phyloP scores from a whole-genome alignment of 2,797 vertebrate species.

The Rhabdomys pumilio region DNA sequence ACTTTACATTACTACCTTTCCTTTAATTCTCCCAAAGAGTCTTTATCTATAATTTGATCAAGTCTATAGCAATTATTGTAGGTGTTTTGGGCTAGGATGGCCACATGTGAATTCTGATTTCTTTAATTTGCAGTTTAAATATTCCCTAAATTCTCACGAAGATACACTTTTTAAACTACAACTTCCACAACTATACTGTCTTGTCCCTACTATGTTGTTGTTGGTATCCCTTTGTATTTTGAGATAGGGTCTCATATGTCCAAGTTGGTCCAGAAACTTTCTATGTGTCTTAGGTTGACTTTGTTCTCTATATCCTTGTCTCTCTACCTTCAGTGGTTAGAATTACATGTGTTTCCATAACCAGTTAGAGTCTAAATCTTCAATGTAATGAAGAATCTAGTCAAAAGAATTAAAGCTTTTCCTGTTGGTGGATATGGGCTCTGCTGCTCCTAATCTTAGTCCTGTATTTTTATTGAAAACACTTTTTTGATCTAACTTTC shows the following conservation, averaged over 20 bases:
- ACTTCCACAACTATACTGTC: background rate
- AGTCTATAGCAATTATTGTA: background rate
- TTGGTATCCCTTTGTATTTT: background rate
- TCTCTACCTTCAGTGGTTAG: background rate
- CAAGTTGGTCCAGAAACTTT: background rate
- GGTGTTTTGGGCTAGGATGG: background rate
- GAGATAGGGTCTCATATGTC: background rate
- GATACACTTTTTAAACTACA: background rate
- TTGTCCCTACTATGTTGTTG: background rate
- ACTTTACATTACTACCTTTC: background rate
- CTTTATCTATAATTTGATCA: background rate
- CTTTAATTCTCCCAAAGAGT: background rate
- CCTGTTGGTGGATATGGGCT: background rate
- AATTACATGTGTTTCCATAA: background rate
- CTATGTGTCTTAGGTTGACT: background rate
- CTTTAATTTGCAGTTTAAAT: background rate
- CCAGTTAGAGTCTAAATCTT: background rate
- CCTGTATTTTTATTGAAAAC: background rate
- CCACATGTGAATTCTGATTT: background rate
- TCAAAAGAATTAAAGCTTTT: background rate
- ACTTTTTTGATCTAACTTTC: background rate
- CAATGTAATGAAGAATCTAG: background rate
- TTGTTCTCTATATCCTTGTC: background rate
- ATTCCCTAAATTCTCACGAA: background rate
- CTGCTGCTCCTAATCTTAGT: background rate